Conservation (phyloP, 2,797 vertebrate species). For the Amblyopsis hoosieri region DNA sequence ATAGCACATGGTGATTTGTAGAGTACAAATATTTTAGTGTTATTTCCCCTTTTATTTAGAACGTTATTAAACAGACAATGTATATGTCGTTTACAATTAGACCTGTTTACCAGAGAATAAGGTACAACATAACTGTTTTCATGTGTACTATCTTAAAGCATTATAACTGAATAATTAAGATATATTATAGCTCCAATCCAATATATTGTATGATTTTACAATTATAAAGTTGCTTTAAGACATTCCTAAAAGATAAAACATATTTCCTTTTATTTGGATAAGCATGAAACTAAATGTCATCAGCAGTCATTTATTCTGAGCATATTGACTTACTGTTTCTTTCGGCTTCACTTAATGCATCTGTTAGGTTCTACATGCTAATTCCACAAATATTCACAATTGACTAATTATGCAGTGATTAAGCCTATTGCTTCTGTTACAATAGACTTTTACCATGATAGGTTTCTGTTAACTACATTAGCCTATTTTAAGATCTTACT, state of each 20-base stretch:
- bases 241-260: too few species aligned
- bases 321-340: not conserved
- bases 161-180: not conserved
- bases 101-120: slow-evolving; percentile 1
- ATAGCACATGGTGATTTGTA: slow-evolving; percentile 44
- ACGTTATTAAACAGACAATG: slow-evolving; percentile 28
- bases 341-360: not conserved
- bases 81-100: slow-evolving; percentile 9
- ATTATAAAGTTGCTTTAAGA: too few species aligned
- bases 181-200: not conserved
- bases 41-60: slow-evolving; percentile 40
- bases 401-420: not conserved
- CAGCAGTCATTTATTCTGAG: too few species aligned
- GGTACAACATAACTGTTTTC: not conserved
- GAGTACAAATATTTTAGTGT: slow-evolving; percentile 41
- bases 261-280: too few species aligned
- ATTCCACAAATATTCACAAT: too few species aligned
- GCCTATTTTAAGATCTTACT: too few species aligned
- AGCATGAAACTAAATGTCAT: too few species aligned
- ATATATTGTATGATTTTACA: too few species aligned
- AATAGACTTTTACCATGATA: too few species aligned
- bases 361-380: not conserved
- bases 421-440: too few species aligned
- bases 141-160: not conserved
- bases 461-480: too few species aligned